Evolutionary conservation across 37 sponge, comb jelly and placozoan genomes (phyloP), one percentile per base, ranked within the genome.

Genomic region (Axinella damicornis): DNA sequence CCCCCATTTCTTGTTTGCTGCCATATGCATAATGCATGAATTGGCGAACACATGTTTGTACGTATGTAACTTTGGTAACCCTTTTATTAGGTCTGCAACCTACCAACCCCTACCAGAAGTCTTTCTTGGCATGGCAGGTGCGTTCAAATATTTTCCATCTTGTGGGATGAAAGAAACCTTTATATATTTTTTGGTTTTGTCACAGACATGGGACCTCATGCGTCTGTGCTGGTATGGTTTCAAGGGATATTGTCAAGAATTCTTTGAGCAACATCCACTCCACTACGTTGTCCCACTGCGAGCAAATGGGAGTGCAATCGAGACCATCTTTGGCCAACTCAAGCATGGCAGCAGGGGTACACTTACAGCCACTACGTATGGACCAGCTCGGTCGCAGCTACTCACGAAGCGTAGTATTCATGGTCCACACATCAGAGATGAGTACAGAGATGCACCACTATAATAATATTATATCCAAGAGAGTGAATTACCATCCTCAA

Each of bases 181-280:
- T 36, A 13, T 13, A 17, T 41, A 41, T 76, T 25, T 16, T 20
- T 76, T 76, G 20, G 12, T 76, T 9, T 52, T 59, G 12, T 76
- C 59, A 59, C 77, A 76, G 60, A 76, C 77, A 53, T 76, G 77
- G 77, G 77, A 76, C 31, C 18, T 40, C 24, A 28, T 76, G 14
- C 59, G 73, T 21, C 16, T 71, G 13, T 16, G 14, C 15, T 17
- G 12, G 13, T 76, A n/a, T 76, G 77, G 77, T 55, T 76, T 76
- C 25, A 21, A 25, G 20, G 25, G 21, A 25, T 53, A 55, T 21
- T 71, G 73, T 30, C 32, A 52, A 53, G 77, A 76, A 14, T 76
- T 76, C 54, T 30, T 76, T 11, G 17, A 24, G 21, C n/a, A 36
- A 33, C 53, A 76, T 34, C 57, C 57, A 14, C n/a, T n/a, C 13